Evolutionary conservation across 2,888 invertebrate genomes (phyloP), one percentile per base, ranked within the genome.

Genomic region (Dascillus cervinus): DNA sequence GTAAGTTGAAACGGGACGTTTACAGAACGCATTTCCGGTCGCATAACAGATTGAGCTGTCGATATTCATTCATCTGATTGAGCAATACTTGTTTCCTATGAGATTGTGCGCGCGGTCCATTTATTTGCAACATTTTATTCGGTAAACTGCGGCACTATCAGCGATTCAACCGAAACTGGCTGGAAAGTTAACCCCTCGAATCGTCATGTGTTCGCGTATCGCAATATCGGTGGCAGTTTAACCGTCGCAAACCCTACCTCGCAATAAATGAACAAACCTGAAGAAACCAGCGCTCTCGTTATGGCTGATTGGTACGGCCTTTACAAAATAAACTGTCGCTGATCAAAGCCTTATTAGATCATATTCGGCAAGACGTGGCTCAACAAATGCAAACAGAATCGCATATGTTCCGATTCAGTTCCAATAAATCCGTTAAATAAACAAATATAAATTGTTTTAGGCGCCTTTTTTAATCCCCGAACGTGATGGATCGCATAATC

Each of bases 241-340:
- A 41, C 44, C 43, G 44, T 44, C 45, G 39, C 44, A 47, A 45
- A 47, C 41, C 40, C 35, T 43, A 41, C 44, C 43, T 43, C 39
- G 42, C 37, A 25, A 42, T 44, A 44, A 41, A 44, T 40, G 44
- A 39, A 42, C 39, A 40, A 35, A 39, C 42, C 36, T 42, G 42
- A 30, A 42, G 37, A 29, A 39, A 39, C 29, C 34, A 39, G 34
- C 39, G 34, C 34, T 34, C 39, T 34, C 39, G 39, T 39, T 39
- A 39, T 39, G 26, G 39, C 39, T 39, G 34, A 39, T 39, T 39
- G 34, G 39, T 34, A 34, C 29, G 32, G 31, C 29, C 34, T 35
- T 39, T 39, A 39, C 34, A 35, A 39, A 39, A 39, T 39, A 39
- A 39, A 39, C 25, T 29, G 31, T 21, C 34, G 26, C 29, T 34